Percentiles rank a stretch among this genome's conserved stretches.
phyloP scores from a whole-genome alignment of 2,113 vertebrate genomes.

The Alligator sinensis region DNA sequence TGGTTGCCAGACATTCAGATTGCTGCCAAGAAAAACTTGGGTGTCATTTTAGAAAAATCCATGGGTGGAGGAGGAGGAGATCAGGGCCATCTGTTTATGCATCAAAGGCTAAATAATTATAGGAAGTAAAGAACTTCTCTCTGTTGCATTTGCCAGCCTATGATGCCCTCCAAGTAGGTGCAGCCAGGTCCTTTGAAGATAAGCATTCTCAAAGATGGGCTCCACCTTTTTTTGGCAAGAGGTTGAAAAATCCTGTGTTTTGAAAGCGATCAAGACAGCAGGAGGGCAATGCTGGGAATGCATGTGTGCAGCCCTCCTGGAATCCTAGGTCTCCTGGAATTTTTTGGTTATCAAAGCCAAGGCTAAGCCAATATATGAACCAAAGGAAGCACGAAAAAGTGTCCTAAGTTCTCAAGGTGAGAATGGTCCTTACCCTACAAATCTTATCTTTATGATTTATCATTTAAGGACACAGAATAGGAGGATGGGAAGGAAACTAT shows the following conservation, averaged over 20 bases:
- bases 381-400: neutral
- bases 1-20: constrained; percentile 82
- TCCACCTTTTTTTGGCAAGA: constrained; percentile 27
- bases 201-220: constrained; percentile 56
- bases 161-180: constrained; percentile 34
- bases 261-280: constrained; percentile 35
- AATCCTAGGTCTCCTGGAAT: neutral
- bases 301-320: neutral
- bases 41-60: constrained; percentile 85
- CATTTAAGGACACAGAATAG: neutral
- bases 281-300: constrained; percentile 19
- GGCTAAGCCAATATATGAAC: neutral
- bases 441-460: neutral
- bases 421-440: neutral
- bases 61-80: constrained; percentile 79
- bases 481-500: neutral
- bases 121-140: constrained; percentile 54
- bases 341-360: neutral
- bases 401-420: neutral
- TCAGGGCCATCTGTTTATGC: constrained; percentile 80
- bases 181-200: constrained; percentile 35
- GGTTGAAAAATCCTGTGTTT: neutral
- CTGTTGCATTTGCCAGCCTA: constrained; percentile 54
- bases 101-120: constrained; percentile 69
- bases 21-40: constrained; percentile 86